Evolutionary conservation across 1,140 invertebrate species (phyloP).

Genomic region (Drosophila athabasca): DNA sequence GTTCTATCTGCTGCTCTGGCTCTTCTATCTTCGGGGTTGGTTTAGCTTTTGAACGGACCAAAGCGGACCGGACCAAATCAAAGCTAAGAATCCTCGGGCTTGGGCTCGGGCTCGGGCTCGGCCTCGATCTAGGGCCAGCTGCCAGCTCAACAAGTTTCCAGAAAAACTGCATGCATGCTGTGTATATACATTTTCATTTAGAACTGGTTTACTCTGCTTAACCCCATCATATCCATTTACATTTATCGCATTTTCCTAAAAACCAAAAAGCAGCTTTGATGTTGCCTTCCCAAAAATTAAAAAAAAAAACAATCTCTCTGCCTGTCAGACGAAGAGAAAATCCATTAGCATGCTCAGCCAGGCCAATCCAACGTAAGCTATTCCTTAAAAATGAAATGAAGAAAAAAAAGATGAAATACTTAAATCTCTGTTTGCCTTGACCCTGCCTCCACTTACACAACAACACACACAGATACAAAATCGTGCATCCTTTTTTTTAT

Average conservation of each 20-base stretch:
- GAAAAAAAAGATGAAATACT: constrained; percentile 33
- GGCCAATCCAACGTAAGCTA: constrained; percentile 73
- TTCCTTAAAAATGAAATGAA: constrained; percentile 25
- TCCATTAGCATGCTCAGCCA: constrained; percentile 74
- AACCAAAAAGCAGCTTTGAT: constrained; percentile 42
- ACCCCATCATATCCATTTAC: constrained; percentile 69
- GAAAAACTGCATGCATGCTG: constrained; percentile 48
- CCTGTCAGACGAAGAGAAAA: constrained; percentile 30
- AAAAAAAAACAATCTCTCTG: no score
- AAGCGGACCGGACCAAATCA: constrained; percentile 53
- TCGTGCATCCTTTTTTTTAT: constrained; percentile 54
- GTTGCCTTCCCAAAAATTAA: constrained; percentile 2
- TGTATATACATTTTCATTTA: constrained; percentile 50
- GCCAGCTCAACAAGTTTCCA: constrained; percentile 71
- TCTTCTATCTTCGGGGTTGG: constrained; percentile 54
- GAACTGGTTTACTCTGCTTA: constrained; percentile 70
- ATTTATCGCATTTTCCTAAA: constrained; percentile 54
- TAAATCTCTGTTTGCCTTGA: constrained; percentile 75
- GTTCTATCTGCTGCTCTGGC: no score
- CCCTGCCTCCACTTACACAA: constrained; percentile 49
- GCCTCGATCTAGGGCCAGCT: constrained; percentile 19
- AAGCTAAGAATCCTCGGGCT: constrained; percentile 55
- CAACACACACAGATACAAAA: constrained; percentile 7
- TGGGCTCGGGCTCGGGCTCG: constrained; percentile 11
- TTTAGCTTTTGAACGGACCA: constrained; percentile 20